Conservation (phyloP, 92 coral and sea anemone genomes). For the Heteractis magnifica region DNA sequence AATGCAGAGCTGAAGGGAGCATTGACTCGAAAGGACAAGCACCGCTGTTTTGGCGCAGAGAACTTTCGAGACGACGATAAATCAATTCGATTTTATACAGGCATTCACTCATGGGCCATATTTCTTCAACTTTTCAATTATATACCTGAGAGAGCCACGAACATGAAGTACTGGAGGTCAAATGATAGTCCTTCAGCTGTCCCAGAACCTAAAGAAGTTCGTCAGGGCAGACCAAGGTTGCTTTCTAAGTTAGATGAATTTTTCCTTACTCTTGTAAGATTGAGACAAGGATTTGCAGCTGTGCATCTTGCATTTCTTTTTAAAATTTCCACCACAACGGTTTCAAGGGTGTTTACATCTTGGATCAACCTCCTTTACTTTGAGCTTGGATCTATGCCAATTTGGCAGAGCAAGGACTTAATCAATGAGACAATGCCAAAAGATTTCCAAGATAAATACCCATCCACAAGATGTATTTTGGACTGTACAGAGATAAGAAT, state of each 20-base stretch:
- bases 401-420: constrained; percentile 50
- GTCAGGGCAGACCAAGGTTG: constrained; percentile 42
- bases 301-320: constrained; percentile 37
- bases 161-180: constrained; percentile 36
- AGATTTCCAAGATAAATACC: constrained; percentile 38
- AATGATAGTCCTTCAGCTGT: neutral
- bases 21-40: constrained; percentile 25
- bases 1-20: constrained; percentile 17
- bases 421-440: constrained; percentile 22
- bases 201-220: constrained; percentile 21
- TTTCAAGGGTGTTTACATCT: constrained; percentile 30
- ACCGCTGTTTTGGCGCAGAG: constrained; percentile 40
- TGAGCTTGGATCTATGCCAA: constrained; percentile 46
- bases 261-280: constrained; percentile 38
- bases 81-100: constrained; percentile 45
- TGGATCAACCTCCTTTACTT: constrained; percentile 35
- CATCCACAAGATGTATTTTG: constrained; percentile 43
- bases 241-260: constrained; percentile 36
- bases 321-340: constrained; percentile 27
- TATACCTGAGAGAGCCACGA: constrained; percentile 13
- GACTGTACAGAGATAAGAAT: constrained; percentile 52
- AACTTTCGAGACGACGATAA: constrained; percentile 26
- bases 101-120: constrained; percentile 25
- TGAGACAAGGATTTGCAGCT: constrained; percentile 32
- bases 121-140: constrained; percentile 34